Base-by-base conservation (phyloP, 2,797 vertebrate genomes). In the Knipowitschia caucasica region DNA sequence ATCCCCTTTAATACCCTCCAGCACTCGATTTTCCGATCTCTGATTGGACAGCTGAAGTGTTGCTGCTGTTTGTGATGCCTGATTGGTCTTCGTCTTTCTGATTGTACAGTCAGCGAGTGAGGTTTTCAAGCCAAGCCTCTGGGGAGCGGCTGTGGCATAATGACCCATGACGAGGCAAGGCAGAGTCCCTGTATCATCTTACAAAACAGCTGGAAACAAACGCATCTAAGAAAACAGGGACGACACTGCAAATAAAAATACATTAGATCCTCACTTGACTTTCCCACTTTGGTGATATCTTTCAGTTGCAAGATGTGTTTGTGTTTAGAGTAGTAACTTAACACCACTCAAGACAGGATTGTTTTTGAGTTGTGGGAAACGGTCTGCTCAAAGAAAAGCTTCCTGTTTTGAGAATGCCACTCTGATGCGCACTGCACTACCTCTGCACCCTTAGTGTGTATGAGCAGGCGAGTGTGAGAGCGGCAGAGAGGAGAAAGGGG, bases 1-100 rank as follows among this genome's bases (percentile, higher is more conserved):
- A 90, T 92, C 90, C 78, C 75, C 53, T 64, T 84, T 90, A 89
- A 91, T 92, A 82, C 90, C 87, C 73, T 69, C 84, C 86, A 75
- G 90, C 80, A 65, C 66, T 74, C 80, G 82, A 84, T 87, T 85
- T 78, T 59, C 82, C 31, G 50, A 81, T 85, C 86, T 82, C 77
- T 80, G 81, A 89, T 86, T 89, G 90, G 87, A 80, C 43, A 55
- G 79, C 69, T 63, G 80, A 69, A 77, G 45, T 59, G 62, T 71
- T 70, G 80, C 85, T 73, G 63, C 51, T 77, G 61, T 81, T 81
- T 77, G 73, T 76, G 73, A 65, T 71, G 70, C 72, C 80, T 72
- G 88, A 90, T 86, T 86, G 88, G 89, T 82, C 70, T 86, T 86
- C 88, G 89, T 82, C 70, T 56, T 69, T 64, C 50, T 65, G 59